Evolutionary conservation across 2,888 invertebrate species (phyloP).

Genomic region (Cosmia pyralina): DNA sequence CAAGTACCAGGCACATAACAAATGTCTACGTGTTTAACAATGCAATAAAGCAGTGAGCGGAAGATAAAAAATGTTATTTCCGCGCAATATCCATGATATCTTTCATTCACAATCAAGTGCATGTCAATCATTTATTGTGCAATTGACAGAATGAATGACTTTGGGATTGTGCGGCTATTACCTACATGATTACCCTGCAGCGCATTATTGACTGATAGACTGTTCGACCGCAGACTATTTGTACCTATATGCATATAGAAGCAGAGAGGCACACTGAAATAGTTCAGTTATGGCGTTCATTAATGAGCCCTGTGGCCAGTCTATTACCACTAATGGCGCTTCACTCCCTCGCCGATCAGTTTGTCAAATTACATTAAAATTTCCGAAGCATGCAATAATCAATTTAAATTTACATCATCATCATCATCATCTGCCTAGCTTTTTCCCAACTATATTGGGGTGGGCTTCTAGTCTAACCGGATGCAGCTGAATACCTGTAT

Average conservation of each 20-base stretch:
- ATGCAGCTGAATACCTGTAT: too few species aligned
- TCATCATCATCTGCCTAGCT: too few species aligned
- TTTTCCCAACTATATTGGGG: too few species aligned
- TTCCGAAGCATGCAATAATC: neutral
- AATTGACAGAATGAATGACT: neutral
- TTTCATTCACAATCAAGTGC: conserved; percentile 2
- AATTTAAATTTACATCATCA: neutral
- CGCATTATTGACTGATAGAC: neutral
- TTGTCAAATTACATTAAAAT: conserved; percentile 15
- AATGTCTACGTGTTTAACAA: neutral
- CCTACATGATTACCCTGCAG: neutral
- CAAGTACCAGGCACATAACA: too few species aligned
- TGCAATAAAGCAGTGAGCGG: neutral
- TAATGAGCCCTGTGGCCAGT: conserved; percentile 1
- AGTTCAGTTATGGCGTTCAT: neutral
- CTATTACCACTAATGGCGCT: conserved; percentile 17
- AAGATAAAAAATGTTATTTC: neutral
- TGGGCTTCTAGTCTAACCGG: too few species aligned
- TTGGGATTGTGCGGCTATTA: neutral
- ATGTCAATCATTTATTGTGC: neutral
- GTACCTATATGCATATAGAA: too few species aligned
- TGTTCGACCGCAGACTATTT: neutral
- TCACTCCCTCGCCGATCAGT: neutral
- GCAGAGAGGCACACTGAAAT: neutral
- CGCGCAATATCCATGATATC: neutral